phyloP scores from a whole-genome alignment of 37 sponge, comb jelly and placozoan species.

The Corticium candelabrum region DNA sequence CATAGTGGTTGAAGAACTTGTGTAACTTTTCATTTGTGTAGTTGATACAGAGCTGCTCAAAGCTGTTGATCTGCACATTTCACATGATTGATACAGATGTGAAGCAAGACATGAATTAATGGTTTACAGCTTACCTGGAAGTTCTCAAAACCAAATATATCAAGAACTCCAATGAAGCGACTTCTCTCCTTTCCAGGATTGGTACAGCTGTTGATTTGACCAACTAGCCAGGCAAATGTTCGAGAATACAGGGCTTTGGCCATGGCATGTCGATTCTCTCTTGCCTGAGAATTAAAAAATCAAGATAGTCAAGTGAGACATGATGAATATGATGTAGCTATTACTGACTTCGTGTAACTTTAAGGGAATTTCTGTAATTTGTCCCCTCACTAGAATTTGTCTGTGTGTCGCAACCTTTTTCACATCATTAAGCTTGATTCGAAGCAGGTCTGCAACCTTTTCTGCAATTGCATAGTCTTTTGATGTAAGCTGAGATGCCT shows the following conservation, averaged over 20 bases:
- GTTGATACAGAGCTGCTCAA: conserved; percentile 97
- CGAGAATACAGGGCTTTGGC: conserved; percentile 89
- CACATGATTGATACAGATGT: neutral
- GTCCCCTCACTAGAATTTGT: conserved; percentile 59
- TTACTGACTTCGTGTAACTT: conserved; percentile 10
- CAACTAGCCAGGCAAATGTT: conserved; percentile 82
- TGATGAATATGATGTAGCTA: neutral
- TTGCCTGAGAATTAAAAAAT: conserved; percentile 30
- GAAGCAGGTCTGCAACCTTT: conserved; percentile 65
- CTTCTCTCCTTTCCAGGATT: conserved; percentile 61
- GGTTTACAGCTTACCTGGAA: conserved; percentile 72
- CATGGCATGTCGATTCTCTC: conserved; percentile 88
- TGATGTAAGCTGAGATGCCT: conserved; percentile 54
- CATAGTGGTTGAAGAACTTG: conserved; percentile 94
- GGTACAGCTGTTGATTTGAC: conserved; percentile 84
- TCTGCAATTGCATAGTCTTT: conserved; percentile 31
- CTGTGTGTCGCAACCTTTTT: conserved; percentile 54
- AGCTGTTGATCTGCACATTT: conserved; percentile 64
- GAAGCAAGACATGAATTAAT: neutral
- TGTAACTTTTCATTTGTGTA: conserved; percentile 94
- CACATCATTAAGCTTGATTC: conserved; percentile 40
- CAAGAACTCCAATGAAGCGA: conserved; percentile 87
- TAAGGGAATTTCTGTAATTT: conserved; percentile 43
- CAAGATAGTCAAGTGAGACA: neutral
- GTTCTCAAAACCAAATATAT: conserved; percentile 93